Evolutionary conservation across 2,888 invertebrate genomes (phyloP), one percentile per base, ranked within the genome.

Genomic region (Trimorus sp.): DNA sequence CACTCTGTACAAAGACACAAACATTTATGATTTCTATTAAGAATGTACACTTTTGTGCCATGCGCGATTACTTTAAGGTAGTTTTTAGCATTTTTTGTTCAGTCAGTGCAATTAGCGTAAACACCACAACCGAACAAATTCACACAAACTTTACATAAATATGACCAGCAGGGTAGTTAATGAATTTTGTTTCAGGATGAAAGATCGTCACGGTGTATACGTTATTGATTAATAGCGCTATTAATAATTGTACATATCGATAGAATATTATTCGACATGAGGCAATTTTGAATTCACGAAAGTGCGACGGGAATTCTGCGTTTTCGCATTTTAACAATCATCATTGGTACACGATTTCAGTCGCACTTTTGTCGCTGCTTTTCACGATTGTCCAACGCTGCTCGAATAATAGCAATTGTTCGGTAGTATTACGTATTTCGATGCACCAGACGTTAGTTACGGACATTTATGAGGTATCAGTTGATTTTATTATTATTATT

Each of bases 161-260:
- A 26, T 26, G 26, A 26, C 26, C 26, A 26, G 26, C 26, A 26
- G 26, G 26, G 26, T 26, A 51, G 14, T 51, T 1, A 51, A 7
- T 9, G 26, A n/a, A 38, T 49, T 26, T 42, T 45, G n/a, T n/a
- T 51, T 53, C 7, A 14, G 7, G 51, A 51, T 65, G 77, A 73
- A 77, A 77, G 81, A 76, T 53, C 45, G 7, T 73, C 70, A 69
- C 59, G 68, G 60, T 12, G 42, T 45, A 49, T 66, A 73, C 26
- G 58, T 77, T 62, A 74, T 16, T 49, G 14, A 73, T 60, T 79
- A 79, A 73, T 73, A 79, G 71, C 60, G 68, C 70, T 73, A 68
- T 56, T 73, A 68, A 73, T 62, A 68, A 73, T 73, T 81, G 77
- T 81, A 81, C 76, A 81, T 81, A 81, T 81, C 76, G 81, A 81